These are phyloP conservation scores for Galleria mellonella DNA, from an alignment of 1,140 invertebrate species.

Conservation along the genomic window DNA sequence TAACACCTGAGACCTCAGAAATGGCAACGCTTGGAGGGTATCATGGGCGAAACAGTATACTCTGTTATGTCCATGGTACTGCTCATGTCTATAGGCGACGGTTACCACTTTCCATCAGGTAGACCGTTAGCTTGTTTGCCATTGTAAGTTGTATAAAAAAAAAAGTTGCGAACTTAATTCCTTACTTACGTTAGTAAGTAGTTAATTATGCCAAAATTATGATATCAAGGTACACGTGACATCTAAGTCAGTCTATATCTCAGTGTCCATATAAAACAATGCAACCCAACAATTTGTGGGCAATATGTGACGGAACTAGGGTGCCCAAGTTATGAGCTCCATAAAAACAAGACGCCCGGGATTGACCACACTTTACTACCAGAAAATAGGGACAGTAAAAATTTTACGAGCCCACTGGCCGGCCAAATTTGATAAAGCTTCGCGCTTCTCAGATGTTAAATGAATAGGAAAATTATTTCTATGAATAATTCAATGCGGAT, in stretches of 20 bases:
- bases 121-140: no score
- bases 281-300: slow-evolving; percentile 27
- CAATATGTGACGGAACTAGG: slow-evolving; percentile 7
- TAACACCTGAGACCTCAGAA: no score
- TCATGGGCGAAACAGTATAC: no score
- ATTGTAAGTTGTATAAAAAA: no score
- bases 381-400: slow-evolving; percentile 36
- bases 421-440: slow-evolving; percentile 25
- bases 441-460: slow-evolving; percentile 18
- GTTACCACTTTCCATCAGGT: no score
- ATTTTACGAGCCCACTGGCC: slow-evolving; percentile 28
- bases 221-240: no score
- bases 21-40: no score
- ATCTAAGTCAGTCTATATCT: background rate
- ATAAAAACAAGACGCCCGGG: slow-evolving; percentile 30
- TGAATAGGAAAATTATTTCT: slow-evolving; percentile 34
- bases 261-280: slow-evolving; percentile 19
- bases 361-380: slow-evolving; percentile 41
- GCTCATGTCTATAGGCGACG: no score
- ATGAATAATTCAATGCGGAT: slow-evolving; percentile 26
- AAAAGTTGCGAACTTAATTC: no score
- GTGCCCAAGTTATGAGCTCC: slow-evolving; percentile 28
- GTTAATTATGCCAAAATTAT: no score
- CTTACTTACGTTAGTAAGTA: no score
- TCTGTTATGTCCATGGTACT: no score